Conservation (phyloP, 2,888 invertebrate species). For the Tuta absoluta region DNA sequence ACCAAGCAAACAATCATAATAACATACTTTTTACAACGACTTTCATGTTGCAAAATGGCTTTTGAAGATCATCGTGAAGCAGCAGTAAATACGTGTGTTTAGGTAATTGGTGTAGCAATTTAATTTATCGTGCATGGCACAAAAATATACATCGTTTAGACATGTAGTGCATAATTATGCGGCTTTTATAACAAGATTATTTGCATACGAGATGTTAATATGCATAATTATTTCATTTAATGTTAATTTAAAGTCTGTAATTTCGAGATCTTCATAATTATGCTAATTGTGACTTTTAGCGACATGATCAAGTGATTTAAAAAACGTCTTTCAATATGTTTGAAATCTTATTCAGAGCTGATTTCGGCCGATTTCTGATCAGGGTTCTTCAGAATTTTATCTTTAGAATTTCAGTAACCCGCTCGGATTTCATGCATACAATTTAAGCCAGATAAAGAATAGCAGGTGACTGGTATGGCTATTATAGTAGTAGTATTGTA, state of each 20-base stretch:
- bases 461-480: too few relatives aligned
- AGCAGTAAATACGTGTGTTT: neutral
- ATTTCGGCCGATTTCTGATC: neutral
- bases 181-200: neutral
- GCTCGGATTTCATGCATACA: too few relatives aligned
- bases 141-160: slow-evolving; percentile 5
- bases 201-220: slow-evolving; percentile 2
- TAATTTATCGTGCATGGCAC: slow-evolving; percentile 15
- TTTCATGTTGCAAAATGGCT: slow-evolving; percentile 4
- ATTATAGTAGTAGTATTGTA: too few relatives aligned
- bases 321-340: neutral
- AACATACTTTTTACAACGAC: slow-evolving; percentile 15
- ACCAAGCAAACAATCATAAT: neutral
- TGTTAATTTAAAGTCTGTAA: neutral
- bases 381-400: too few relatives aligned
- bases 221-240: neutral
- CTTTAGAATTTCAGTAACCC: too few relatives aligned
- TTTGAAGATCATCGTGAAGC: slow-evolving; percentile 13
- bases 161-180: slow-evolving; percentile 3
- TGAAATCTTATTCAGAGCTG: neutral
- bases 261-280: slow-evolving; percentile 4
- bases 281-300: slow-evolving; percentile 3
- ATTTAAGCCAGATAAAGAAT: neutral
- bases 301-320: neutral
- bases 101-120: slow-evolving; percentile 13